phyloP scores from a whole-genome alignment of 2,888 invertebrate species.

The Caenorhabditis sp. region DNA sequence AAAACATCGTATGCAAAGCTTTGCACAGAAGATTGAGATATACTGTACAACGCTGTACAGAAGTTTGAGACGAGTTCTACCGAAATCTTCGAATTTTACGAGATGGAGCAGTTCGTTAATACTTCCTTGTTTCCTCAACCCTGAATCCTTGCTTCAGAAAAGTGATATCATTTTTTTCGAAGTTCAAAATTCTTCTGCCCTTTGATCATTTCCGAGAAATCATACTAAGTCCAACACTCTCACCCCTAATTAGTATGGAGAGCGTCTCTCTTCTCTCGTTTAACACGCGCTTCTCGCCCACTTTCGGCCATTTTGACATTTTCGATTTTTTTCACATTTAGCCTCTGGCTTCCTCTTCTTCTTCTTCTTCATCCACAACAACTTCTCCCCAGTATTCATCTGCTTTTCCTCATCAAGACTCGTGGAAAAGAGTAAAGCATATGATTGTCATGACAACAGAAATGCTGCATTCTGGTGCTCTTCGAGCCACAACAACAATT shows the following conservation, averaged over 20 bases:
- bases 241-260: conserved; percentile 31
- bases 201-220: not conserved
- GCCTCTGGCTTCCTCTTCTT: not conserved
- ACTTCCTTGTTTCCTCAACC: not conserved
- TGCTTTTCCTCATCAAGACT: not conserved
- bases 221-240: not conserved
- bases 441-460: conserved; percentile 23
- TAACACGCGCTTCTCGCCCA: conserved; percentile 10
- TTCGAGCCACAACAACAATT: conserved; percentile 22
- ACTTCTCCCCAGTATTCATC: conserved; percentile 3
- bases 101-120: no score
- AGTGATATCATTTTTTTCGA: no score
- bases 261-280: conserved; percentile 7
- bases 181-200: no score
- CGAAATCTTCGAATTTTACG: no score
- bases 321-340: conserved; percentile 11
- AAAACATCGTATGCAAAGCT: no score
- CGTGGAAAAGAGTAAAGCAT: not conserved
- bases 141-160: not conserved
- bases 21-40: no score
- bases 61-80: no score
- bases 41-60: no score
- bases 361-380: conserved; percentile 11
- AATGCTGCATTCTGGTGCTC: conserved; percentile 12
- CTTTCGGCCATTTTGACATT: conserved; percentile 24